These are phyloP conservation scores for Ostrea edulis DNA, from an alignment of 1,140 invertebrate species.

Conservation along the genomic window DNA sequence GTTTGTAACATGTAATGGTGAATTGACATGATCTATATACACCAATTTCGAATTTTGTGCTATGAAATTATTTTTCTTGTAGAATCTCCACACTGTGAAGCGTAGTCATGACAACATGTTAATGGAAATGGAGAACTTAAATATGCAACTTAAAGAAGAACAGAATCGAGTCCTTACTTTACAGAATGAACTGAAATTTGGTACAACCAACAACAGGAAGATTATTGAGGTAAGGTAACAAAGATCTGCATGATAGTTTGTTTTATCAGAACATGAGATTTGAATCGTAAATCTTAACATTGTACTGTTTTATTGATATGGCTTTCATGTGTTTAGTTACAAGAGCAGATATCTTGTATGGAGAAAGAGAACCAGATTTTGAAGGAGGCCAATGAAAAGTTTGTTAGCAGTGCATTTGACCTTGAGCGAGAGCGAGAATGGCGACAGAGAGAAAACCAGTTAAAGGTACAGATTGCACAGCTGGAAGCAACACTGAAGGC, in stretches of 20 bases:
- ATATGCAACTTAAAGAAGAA: conserved; percentile 79
- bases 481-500: conserved; percentile 80
- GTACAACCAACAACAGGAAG: conserved; percentile 67
- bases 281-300: background rate
- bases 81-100: conserved; percentile 78
- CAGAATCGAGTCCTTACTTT: conserved; percentile 76
- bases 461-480: conserved; percentile 80
- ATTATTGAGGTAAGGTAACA: conserved; percentile 66
- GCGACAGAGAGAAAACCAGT: conserved; percentile 78
- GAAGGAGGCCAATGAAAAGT: conserved; percentile 80
- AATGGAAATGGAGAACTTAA: conserved; percentile 78
- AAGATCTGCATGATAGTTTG: no score
- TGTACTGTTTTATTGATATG: background rate
- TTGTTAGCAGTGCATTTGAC: conserved; percentile 80
- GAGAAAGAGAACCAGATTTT: conserved; percentile 79
- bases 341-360: conserved; percentile 77
- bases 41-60: no score
- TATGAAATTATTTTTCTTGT: conserved; percentile 46
- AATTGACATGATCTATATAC: no score
- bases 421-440: conserved; percentile 79
- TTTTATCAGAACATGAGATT: background rate
- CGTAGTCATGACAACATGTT: conserved; percentile 78
- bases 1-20: conserved; percentile 69
- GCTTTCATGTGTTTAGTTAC: conserved; percentile 69
- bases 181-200: conserved; percentile 76